Conservation (phyloP, 2,797 vertebrate species). For the Dendrocincla fuliginosa region DNA sequence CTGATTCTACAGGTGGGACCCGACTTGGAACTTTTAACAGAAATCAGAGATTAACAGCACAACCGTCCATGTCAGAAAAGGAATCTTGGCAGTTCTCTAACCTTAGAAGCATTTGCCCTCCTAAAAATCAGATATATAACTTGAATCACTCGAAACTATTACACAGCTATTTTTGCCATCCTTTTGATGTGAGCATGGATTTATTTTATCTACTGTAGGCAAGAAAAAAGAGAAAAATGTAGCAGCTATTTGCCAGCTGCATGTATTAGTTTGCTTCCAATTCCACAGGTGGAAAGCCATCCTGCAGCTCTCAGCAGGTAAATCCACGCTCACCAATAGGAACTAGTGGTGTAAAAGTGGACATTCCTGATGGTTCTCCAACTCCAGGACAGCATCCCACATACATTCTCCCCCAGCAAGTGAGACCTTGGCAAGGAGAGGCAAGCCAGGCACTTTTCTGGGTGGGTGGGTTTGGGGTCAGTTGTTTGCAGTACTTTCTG, state of each 20-base stretch:
- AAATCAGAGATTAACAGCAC: background rate
- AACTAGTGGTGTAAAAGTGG: background rate
- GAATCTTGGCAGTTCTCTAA: background rate
- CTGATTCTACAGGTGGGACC: background rate
- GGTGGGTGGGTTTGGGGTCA: background rate
- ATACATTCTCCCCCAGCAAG: background rate
- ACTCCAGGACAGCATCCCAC: background rate
- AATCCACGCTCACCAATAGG: rapidly evolving
- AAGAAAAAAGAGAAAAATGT: background rate
- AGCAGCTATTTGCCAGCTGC: background rate
- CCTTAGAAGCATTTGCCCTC: background rate
- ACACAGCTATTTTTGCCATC: background rate
- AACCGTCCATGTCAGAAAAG: background rate
- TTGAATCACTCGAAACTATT: background rate
- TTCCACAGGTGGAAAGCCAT: background rate
- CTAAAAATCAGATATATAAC: background rate
- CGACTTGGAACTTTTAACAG: background rate
- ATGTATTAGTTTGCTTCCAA: background rate
- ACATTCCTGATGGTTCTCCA: background rate
- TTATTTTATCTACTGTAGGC: background rate
- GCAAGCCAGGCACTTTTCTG: background rate
- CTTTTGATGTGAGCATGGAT: background rate
- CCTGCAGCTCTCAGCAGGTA: background rate
- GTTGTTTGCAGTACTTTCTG: background rate
- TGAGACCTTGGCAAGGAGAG: background rate